Evolutionary conservation across 2,888 invertebrate species (phyloP).

Genomic region (Lathronympha strigana): DNA sequence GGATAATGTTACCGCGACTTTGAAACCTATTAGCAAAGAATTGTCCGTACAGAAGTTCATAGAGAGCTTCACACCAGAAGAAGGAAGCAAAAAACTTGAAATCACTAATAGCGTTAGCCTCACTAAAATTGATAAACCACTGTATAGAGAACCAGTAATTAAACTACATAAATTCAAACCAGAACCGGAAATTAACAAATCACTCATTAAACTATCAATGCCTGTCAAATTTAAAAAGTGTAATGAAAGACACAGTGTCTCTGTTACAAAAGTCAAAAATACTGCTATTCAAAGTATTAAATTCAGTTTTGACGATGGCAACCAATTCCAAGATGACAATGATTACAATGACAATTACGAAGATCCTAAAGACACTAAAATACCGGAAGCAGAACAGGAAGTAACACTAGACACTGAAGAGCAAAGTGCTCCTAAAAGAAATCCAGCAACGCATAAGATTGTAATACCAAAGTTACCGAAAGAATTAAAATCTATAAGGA

Average conservation of each 20-base stretch:
- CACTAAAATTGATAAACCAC: constrained; percentile 44
- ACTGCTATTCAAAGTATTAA: constrained; percentile 32
- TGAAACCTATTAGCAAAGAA: constrained; percentile 52
- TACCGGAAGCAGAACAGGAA: constrained; percentile 74
- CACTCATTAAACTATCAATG: constrained; percentile 52
- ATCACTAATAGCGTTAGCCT: constrained; percentile 50
- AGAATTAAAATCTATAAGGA: constrained; percentile 56
- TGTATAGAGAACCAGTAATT: constrained; percentile 51
- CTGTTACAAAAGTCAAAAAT: constrained; percentile 53
- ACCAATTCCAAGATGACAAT: constrained; percentile 3
- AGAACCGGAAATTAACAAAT: background rate
- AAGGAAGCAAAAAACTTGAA: constrained; percentile 42
- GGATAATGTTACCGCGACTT: constrained; percentile 48
- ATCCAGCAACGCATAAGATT: constrained; percentile 52
- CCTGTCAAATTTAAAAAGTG: constrained; percentile 60
- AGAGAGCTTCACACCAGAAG: constrained; percentile 70
- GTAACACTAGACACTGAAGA: constrained; percentile 64
- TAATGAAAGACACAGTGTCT: constrained; percentile 50
- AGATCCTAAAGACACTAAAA: constrained; percentile 48
- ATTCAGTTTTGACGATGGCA: constrained; percentile 22
- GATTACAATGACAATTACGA: constrained; percentile 41
- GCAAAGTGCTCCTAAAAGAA: constrained; percentile 29
- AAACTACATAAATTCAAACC: constrained; percentile 60
- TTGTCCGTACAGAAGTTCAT: constrained; percentile 70
- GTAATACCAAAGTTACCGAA: constrained; percentile 59